Conservation (phyloP, 2,113 vertebrate species). For the Sinosuthora webbiana region DNA sequence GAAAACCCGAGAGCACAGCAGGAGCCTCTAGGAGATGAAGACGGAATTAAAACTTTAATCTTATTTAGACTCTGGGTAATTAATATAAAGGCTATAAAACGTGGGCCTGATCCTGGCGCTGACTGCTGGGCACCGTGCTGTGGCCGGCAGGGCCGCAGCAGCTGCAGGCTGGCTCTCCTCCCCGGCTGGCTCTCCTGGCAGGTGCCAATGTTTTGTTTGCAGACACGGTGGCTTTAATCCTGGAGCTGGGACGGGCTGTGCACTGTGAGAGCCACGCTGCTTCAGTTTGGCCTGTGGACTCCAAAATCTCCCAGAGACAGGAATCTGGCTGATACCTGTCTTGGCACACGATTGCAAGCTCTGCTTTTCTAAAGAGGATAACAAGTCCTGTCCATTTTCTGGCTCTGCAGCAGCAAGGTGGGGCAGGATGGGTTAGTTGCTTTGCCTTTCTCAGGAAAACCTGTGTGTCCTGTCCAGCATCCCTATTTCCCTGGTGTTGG, state of each 20-base stretch:
- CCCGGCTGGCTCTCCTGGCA: not conserved
- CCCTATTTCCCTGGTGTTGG: not conserved
- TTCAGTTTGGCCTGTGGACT: not conserved
- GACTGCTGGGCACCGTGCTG: not conserved
- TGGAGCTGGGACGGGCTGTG: not conserved
- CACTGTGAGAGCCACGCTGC: not conserved
- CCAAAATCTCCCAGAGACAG: not conserved
- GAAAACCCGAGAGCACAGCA: constrained; percentile 15
- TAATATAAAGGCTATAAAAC: constrained; percentile 34
- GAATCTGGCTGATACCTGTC: constrained; percentile 37
- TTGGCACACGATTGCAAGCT: not conserved
- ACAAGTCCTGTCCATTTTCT: not conserved
- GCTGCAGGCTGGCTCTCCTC: not conserved
- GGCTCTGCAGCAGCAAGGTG: not conserved
- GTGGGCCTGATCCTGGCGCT: not conserved
- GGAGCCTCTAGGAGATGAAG: constrained; percentile 30
- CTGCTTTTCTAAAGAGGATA: not conserved
- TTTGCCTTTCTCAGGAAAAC: not conserved
- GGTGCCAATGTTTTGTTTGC: not conserved
- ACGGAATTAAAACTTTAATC: constrained; percentile 55
- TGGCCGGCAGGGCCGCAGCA: fast-evolving
- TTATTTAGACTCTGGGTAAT: constrained; percentile 40
- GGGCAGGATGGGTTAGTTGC: not conserved
- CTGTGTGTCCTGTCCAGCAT: not conserved
- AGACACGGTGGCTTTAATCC: constrained; percentile 32